Conservation (phyloP, 2,888 invertebrate genomes). For the Tenthredo amoena region DNA sequence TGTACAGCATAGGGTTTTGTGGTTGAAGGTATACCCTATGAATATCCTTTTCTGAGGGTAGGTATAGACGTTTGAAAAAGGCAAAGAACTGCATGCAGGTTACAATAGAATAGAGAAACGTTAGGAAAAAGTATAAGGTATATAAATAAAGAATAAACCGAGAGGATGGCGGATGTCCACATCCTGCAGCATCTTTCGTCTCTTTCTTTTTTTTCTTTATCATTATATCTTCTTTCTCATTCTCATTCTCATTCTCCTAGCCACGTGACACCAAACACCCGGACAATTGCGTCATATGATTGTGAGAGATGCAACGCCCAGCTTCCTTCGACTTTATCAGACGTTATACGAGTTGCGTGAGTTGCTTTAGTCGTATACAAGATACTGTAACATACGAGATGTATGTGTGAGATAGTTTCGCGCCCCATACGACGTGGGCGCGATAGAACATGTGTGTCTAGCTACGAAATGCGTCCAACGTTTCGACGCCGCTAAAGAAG, state of each 20-base stretch:
- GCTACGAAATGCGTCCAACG: constrained; percentile 13
- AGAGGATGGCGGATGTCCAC: constrained; percentile 48
- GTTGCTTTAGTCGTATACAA: background rate
- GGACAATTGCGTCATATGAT: constrained; percentile 29
- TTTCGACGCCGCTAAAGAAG: background rate
- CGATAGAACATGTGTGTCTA: constrained; percentile 29
- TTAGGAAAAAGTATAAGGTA: background rate
- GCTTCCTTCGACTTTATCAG: constrained; percentile 45
- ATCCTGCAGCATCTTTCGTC: constrained; percentile 38
- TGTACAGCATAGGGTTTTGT: background rate
- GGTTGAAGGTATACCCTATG: background rate
- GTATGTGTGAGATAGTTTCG: background rate
- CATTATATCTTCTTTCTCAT: background rate
- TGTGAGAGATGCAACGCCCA: constrained; percentile 27
- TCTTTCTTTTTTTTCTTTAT: background rate
- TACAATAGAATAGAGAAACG: constrained; percentile 9
- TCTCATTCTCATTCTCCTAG: background rate
- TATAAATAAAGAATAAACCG: constrained; percentile 25
- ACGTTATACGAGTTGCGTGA: background rate
- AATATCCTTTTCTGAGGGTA: background rate
- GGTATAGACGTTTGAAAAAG: constrained; percentile 21
- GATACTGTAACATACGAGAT: background rate
- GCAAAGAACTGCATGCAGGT: constrained; percentile 9
- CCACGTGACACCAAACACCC: constrained; percentile 45
- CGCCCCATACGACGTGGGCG: background rate